These are phyloP conservation scores for Petrosia ficiformis DNA, from an alignment of 37 sponge, comb jelly and placozoan species.

Conservation along the genomic window DNA sequence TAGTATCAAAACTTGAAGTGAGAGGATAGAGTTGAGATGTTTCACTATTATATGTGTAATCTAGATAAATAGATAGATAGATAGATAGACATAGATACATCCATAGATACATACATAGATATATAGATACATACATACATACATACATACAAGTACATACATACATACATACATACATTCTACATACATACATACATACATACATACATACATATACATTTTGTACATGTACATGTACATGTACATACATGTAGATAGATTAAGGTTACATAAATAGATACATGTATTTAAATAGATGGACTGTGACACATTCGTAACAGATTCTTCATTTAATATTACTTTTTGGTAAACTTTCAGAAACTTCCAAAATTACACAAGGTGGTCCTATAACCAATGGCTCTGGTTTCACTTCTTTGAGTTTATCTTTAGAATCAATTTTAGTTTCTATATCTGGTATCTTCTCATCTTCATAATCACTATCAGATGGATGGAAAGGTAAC, in stretches of 20 bases:
- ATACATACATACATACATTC: too few species aligned
- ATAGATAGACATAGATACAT: conserved; percentile 16
- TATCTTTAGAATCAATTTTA: not conserved
- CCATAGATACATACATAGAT: not conserved
- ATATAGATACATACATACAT: too few species aligned
- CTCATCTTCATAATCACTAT: not conserved
- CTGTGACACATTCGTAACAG: too few species aligned
- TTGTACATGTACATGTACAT: too few species aligned
- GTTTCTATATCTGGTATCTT: not conserved
- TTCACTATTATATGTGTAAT: conserved; percentile 41
- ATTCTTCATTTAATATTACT: too few species aligned
- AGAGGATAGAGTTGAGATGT: conserved; percentile 62
- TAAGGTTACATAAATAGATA: too few species aligned
- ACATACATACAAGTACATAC: too few species aligned
- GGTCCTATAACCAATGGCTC: not conserved
- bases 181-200: too few species aligned
- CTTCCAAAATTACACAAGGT: not conserved
- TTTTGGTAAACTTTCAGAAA: too few species aligned
- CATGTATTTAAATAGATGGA: too few species aligned
- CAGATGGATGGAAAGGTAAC: conserved; percentile 54
- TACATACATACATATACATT: too few species aligned
- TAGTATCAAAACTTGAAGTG: conserved; percentile 49
- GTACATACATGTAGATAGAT: too few species aligned
- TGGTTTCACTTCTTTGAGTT: not conserved
- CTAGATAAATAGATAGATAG: conserved; percentile 5